Evolutionary conservation across 1,140 invertebrate genomes (phyloP).

Genomic region (Neotoxoptera formosana): DNA sequence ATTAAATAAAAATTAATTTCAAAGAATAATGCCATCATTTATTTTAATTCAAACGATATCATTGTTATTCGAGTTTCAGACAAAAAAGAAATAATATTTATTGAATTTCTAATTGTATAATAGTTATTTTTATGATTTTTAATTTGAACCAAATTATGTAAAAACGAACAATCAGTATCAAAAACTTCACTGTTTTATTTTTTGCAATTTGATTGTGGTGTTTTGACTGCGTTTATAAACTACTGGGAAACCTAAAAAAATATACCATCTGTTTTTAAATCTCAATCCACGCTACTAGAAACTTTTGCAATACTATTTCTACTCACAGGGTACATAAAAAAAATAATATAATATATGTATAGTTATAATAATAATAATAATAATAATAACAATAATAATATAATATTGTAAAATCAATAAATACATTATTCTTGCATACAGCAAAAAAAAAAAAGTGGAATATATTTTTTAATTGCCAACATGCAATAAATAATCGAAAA

Average conservation of each 20-base stretch:
- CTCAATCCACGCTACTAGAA: neutral
- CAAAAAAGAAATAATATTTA: no score
- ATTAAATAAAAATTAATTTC: no score
- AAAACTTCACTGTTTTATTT: neutral
- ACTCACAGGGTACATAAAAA: neutral
- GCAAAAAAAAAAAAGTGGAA: neutral
- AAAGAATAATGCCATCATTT: no score
- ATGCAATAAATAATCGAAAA: neutral
- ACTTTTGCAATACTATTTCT: neutral
- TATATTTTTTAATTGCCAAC: neutral
- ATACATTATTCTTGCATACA: neutral
- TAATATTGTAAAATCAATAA: neutral
- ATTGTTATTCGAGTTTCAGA: no score
- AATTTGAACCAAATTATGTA: no score
- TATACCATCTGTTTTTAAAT: neutral
- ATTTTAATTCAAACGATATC: no score
- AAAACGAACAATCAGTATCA: no score
- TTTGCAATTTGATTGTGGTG: neutral
- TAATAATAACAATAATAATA: neutral
- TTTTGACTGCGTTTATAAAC: neutral
- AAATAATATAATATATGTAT: neutral
- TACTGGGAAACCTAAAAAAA: neutral
- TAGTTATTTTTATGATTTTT: no score
- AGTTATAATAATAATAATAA: no score
- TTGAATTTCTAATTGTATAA: no score